A percentile compares a stretch with the other conserved stretches of the same genome.
phyloP scores from a whole-genome alignment of 2,888 invertebrate species.

The Meganola albula region DNA sequence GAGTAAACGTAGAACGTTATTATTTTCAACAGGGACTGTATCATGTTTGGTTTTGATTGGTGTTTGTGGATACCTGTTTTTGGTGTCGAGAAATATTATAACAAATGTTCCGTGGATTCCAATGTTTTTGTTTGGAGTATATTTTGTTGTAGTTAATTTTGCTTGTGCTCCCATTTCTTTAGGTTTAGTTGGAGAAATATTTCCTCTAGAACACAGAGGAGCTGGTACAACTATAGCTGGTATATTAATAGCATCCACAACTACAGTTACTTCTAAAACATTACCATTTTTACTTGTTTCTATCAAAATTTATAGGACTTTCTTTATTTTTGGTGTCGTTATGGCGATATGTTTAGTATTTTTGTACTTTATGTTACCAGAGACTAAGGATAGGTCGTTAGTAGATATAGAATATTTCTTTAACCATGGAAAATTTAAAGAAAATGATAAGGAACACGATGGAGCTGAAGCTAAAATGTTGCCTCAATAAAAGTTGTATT shows the following conservation, averaged over 20 bases:
- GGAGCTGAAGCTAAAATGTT: slow-evolving; percentile 19
- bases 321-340: slow-evolving; percentile 28
- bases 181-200: slow-evolving; percentile 34
- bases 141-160: slow-evolving; percentile 30
- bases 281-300: slow-evolving; percentile 23
- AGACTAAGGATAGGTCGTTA: slow-evolving; percentile 36
- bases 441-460: slow-evolving; percentile 2
- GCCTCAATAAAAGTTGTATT: too few species aligned
- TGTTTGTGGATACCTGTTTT: slow-evolving; percentile 27
- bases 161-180: slow-evolving; percentile 34
- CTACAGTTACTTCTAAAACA: slow-evolving; percentile 20
- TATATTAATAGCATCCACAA: slow-evolving; percentile 18
- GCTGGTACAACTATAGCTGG: slow-evolving; percentile 27
- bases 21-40: slow-evolving; percentile 34
- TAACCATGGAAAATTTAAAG: slow-evolving; percentile 22
- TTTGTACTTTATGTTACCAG: slow-evolving; percentile 33
- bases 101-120: slow-evolving; percentile 25
- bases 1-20: slow-evolving; percentile 29
- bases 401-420: slow-evolving; percentile 37
- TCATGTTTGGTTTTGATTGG: slow-evolving; percentile 23
- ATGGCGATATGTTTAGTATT: slow-evolving; percentile 24
- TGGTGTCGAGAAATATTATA: slow-evolving; percentile 19
- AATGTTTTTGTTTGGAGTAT: slow-evolving; percentile 25
- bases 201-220: slow-evolving; percentile 33
- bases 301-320: slow-evolving; percentile 35